A percentile compares a stretch with the other conserved stretches of the same genome.
These are phyloP conservation scores for Bombycilla garrulus DNA, from an alignment of 2,113 vertebrate genomes.

Conservation along the genomic window DNA sequence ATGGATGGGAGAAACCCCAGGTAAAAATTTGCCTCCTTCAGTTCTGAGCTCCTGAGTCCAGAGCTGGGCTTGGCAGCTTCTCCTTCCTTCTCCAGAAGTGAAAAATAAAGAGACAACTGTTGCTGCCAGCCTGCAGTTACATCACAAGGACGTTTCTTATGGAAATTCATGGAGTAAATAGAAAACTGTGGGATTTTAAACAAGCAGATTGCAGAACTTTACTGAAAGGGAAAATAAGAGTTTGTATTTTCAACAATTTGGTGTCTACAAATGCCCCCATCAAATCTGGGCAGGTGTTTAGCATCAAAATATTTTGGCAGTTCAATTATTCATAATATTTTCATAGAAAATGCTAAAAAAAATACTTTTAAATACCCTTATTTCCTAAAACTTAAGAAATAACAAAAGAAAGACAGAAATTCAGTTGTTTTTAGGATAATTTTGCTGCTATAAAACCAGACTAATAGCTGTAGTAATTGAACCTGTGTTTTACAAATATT, in stretches of 20 bases:
- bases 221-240: background rate
- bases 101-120: background rate
- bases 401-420: background rate
- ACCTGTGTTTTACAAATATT: background rate
- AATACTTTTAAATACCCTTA: background rate
- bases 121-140: background rate
- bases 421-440: background rate
- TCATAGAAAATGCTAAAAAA: background rate
- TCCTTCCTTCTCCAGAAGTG: background rate
- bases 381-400: background rate
- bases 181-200: background rate
- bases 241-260: background rate
- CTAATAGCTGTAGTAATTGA: background rate
- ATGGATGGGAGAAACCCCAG: background rate
- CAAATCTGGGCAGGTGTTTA: background rate
- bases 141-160: accelerated
- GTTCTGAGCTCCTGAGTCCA: background rate
- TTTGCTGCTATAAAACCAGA: background rate
- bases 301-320: background rate
- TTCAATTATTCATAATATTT: background rate
- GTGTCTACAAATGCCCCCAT: background rate
- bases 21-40: accelerated
- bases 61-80: background rate
- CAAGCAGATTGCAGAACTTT: background rate
- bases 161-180: background rate